A percentile compares a stretch with the other conserved stretches of the same genome.
These are phyloP conservation scores for Drosophila jambulina DNA, from an alignment of 1,140 invertebrate genomes.

Conservation along the genomic window DNA sequence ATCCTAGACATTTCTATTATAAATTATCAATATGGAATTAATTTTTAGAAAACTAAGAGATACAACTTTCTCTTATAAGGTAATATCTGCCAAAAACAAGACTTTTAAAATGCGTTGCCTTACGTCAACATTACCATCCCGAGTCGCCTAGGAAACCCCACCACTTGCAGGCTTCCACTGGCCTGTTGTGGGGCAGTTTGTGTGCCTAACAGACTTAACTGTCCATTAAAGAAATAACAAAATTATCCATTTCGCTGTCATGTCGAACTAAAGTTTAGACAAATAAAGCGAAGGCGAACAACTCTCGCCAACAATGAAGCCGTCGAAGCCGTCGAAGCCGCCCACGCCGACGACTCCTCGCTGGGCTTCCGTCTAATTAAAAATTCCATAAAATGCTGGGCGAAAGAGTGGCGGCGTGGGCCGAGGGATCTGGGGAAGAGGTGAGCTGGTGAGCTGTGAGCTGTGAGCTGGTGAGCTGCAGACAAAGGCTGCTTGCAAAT, in stretches of 20 bases:
- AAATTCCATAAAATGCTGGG: constrained; percentile 68
- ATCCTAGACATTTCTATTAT: too few species aligned
- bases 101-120: neutral
- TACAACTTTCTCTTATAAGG: too few species aligned
- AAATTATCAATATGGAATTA: too few species aligned
- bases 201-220: constrained; percentile 13
- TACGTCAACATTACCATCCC: neutral
- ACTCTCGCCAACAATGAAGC: constrained; percentile 16
- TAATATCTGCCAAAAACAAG: neutral
- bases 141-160: neutral
- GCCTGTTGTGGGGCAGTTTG: neutral
- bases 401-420: constrained; percentile 1
- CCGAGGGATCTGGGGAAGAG: constrained; percentile 1
- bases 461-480: constrained; percentile 17
- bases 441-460: neutral
- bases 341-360: constrained; percentile 22
- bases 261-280: constrained; percentile 22
- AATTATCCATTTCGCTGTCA: constrained; percentile 22
- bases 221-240: constrained; percentile 13
- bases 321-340: constrained; percentile 1
- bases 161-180: neutral
- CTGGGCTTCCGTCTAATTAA: constrained; percentile 63
- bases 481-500: constrained; percentile 48
- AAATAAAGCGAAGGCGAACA: constrained; percentile 13
- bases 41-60: too few species aligned